Percentiles rank a stretch among this genome's conserved stretches.
These are phyloP conservation scores for Magallana nippona DNA, from an alignment of 2,888 invertebrate genomes.

Conservation along the genomic window DNA sequence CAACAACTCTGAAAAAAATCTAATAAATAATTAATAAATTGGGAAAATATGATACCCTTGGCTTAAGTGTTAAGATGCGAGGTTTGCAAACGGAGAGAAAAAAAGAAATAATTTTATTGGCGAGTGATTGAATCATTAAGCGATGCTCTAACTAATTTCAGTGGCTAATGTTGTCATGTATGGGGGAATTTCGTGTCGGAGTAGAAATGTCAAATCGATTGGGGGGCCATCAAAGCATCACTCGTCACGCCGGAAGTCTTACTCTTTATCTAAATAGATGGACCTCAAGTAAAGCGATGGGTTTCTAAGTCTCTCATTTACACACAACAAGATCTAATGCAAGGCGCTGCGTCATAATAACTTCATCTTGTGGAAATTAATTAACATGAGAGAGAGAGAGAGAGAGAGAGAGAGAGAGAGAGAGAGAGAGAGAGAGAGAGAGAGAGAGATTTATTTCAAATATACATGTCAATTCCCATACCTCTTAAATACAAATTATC, in stretches of 20 bases:
- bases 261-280: constrained; percentile 35
- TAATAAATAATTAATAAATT: background rate
- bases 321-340: background rate
- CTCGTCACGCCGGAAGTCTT: background rate
- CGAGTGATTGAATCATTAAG: constrained; percentile 48
- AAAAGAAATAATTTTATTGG: constrained; percentile 39
- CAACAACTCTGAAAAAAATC: too few relatives aligned
- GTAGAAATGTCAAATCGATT: constrained; percentile 1
- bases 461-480: constrained; percentile 13
- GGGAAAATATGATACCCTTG: too few relatives aligned
- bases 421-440: constrained; percentile 17
- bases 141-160: constrained; percentile 13
- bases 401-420: constrained; percentile 23
- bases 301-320: constrained; percentile 17
- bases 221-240: constrained; percentile 3
- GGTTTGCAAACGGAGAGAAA: background rate
- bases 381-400: background rate
- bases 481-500: constrained; percentile 20
- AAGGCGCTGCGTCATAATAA: constrained; percentile 3
- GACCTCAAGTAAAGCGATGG: constrained; percentile 23
- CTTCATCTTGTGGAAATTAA: background rate
- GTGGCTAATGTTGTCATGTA: constrained; percentile 30
- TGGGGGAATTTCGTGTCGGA: constrained; percentile 21
- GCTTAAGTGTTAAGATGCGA: background rate
- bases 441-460: background rate